Conservation (phyloP, 1,140 invertebrate genomes). For the Pseudomyrmex sp. region DNA sequence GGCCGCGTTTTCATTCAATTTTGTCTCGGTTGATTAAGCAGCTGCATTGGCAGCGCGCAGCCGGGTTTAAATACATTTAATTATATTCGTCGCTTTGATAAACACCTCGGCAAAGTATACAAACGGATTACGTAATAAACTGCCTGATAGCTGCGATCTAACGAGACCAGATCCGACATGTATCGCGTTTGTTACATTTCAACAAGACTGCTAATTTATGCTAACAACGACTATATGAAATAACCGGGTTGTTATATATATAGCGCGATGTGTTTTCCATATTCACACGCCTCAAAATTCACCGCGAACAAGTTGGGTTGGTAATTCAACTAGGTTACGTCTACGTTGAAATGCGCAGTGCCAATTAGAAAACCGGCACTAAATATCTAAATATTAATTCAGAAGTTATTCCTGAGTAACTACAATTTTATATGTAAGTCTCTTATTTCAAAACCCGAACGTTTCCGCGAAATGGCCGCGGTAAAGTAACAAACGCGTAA, state of each 20-base stretch:
- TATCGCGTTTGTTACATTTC: slow-evolving; percentile 44
- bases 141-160: slow-evolving; percentile 58
- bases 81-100: slow-evolving; percentile 65
- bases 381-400: not conserved
- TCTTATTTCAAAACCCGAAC: not conserved
- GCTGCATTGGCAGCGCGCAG: slow-evolving; percentile 25
- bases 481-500: slow-evolving; percentile 5
- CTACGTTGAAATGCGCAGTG: not conserved
- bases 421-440: not conserved
- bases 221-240: slow-evolving; percentile 31
- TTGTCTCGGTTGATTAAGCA: slow-evolving; percentile 62
- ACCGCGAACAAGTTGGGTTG: not conserved
- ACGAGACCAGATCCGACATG: not conserved
- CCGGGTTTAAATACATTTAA: slow-evolving; percentile 69
- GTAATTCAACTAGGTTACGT: not conserved
- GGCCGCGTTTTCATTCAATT: slow-evolving; percentile 58
- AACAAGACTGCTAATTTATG: slow-evolving; percentile 62
- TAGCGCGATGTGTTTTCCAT: no score
- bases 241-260: slow-evolving; percentile 40
- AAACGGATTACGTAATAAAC: slow-evolving; percentile 68
- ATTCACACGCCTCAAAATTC: not conserved
- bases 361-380: not conserved
- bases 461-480: not conserved
- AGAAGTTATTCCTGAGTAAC: not conserved
- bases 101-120: slow-evolving; percentile 63